A percentile compares a stretch with the other conserved stretches of the same genome.
Evolutionary conservation across 2,797 vertebrate genomes (phyloP).

Genomic region (Chelonia mydas): DNA sequence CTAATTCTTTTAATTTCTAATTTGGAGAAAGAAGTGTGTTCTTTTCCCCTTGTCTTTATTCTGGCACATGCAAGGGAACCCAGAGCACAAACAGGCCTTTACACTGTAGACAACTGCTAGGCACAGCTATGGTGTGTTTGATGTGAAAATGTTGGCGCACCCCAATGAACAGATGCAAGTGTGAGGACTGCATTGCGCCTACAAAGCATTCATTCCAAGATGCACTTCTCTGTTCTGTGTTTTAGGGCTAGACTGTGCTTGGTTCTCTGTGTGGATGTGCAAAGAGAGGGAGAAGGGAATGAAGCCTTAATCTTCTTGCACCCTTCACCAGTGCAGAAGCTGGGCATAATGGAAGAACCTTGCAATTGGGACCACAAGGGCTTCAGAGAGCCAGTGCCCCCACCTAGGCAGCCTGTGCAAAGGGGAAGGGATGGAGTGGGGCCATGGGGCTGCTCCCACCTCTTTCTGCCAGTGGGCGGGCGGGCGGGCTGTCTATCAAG

Average conservation of each 20-base stretch:
- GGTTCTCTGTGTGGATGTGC: background rate
- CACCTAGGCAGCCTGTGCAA: too few relatives aligned
- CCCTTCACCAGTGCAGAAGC: rapidly evolving
- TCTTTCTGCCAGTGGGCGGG: too few relatives aligned
- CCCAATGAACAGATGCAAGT: background rate
- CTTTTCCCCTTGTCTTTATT: background rate
- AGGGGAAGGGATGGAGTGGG: background rate
- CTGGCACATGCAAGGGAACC: background rate
- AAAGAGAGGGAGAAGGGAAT: background rate
- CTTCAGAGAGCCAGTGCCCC: rapidly evolving
- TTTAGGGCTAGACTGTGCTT: background rate
- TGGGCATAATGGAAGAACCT: background rate
- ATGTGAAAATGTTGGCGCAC: background rate
- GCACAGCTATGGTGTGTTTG: background rate
- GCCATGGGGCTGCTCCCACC: background rate
- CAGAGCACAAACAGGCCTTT: background rate
- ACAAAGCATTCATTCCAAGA: background rate
- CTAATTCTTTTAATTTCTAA: background rate
- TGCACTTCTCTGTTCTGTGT: background rate
- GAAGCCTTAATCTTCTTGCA: background rate
- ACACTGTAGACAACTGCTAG: background rate
- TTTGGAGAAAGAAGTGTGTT: background rate
- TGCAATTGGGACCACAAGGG: background rate
- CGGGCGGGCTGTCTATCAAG: background rate
- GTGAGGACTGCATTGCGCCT: background rate